Base-by-base conservation (phyloP, 2,113 vertebrate genomes). In the Planiliza haematocheilus region DNA sequence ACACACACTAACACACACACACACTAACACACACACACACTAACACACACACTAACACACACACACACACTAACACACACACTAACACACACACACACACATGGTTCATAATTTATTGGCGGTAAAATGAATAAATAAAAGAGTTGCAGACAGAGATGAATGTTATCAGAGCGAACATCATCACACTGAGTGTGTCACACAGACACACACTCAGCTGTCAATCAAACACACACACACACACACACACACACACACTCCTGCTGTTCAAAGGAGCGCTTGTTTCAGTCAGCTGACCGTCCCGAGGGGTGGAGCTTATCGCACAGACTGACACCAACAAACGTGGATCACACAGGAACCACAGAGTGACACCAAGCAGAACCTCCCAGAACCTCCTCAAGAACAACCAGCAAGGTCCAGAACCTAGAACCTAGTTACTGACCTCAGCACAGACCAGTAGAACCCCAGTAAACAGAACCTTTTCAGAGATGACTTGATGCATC, bases 61-160 rank as follows among this genome's bases (percentile, higher is more conserved):
- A 45, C 37, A 72, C 57, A 72, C 49, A 58, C 52, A 59, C 68
- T 53, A 34, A 42, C 57, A 43, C 68, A 38, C 69, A 49, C 18
- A 39, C 64, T 56, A 56, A 62, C 58, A 63, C 51, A 64, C 34
- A 64, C 73, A 56, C 13, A 68, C 37, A 64, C 24, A 63, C 10
- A 66, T 84, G 58, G 14, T 91, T 59, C 9, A 89, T 91, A 74
- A 89, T 91, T 91, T 10, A 91, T 80, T n/a, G 6, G 71, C 62
- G 65, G 74, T 86, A 76, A 88, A 80, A 87, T 91, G 76, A 91
- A 91, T 91, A 91, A 91, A 89, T 88, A 88, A 91, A 82, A 82
- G 63, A 86, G 55, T 60, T 69, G 50, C 79, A 79, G 74, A 82
- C 38, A 57, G 41, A 84, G 63, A 81, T 11, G 71, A 82, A 53